Evolutionary conservation across 2,113 vertebrate genomes (phyloP).

Genomic region (Calidris pygmaea): DNA sequence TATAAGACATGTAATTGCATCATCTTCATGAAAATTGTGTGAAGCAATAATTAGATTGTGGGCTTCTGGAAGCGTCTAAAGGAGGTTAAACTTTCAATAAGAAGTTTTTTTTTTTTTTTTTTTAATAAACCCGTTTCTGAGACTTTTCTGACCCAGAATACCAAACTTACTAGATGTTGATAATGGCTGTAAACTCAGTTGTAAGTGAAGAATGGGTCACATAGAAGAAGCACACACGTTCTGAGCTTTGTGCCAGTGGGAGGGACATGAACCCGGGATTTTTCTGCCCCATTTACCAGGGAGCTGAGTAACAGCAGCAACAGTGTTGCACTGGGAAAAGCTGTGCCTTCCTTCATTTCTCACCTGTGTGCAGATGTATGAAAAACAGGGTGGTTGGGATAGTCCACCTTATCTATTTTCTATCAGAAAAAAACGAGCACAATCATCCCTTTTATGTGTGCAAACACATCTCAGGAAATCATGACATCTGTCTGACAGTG

Average conservation of each 20-base stretch:
- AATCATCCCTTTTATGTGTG: neutral
- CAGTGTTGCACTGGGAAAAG: neutral
- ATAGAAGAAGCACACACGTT: neutral
- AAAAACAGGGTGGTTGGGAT: accelerated
- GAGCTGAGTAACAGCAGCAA: neutral
- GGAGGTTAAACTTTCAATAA: neutral
- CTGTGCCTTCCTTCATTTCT: neutral
- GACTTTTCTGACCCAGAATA: neutral
- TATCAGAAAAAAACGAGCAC: neutral
- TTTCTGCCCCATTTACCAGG: slow-evolving; percentile 23
- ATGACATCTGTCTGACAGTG: neutral
- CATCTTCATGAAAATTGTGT: neutral
- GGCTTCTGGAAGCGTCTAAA: neutral
- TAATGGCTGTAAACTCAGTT: neutral
- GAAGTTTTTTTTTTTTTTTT: neutral
- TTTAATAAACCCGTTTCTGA: neutral
- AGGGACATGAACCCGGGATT: neutral
- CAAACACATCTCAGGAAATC: neutral
- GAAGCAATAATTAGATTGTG: neutral
- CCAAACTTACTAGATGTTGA: neutral
- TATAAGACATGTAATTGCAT: neutral
- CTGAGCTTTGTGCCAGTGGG: neutral
- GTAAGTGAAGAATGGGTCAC: neutral
- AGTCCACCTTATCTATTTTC: neutral
- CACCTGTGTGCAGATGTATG: neutral